Percentiles rank a stretch among this genome's conserved stretches.
These are phyloP conservation scores for Siniperca obscura DNA, from an alignment of 2,797 vertebrate genomes.

Conservation along the genomic window DNA sequence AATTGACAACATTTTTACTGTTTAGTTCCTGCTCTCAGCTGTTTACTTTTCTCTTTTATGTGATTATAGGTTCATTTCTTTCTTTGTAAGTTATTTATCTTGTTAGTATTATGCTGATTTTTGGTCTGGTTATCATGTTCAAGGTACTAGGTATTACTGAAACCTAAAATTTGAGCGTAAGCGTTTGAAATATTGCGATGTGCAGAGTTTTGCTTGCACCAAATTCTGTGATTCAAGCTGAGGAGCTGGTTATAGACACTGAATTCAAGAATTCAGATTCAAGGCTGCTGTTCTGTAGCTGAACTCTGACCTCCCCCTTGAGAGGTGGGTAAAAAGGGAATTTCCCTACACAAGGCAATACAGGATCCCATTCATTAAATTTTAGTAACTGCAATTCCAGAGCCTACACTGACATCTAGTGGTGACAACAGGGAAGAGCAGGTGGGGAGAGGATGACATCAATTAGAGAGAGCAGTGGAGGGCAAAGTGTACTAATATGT, in stretches of 20 bases:
- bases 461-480: neutral
- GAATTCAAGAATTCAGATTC: neutral
- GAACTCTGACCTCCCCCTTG: conserved; percentile 43
- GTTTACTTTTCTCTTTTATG: neutral
- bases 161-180: neutral
- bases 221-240: neutral
- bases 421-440: conserved; percentile 32
- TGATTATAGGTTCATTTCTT: no score
- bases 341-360: conserved; percentile 28
- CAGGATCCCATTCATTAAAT: conserved; percentile 37
- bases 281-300: conserved; percentile 1
- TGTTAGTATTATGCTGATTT: neutral
- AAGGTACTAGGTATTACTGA: neutral
- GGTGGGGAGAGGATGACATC: conserved; percentile 4
- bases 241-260: neutral
- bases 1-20: neutral
- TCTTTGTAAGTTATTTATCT: neutral
- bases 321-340: conserved; percentile 30
- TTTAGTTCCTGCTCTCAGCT: neutral
- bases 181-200: neutral
- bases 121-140: neutral
- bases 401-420: conserved; percentile 71
- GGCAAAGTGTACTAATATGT: no score
- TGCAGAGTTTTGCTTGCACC: no score
- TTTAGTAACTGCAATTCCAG: neutral